phyloP scores from a whole-genome alignment of 2,888 invertebrate species.

The Leptura quadrifasciata region DNA sequence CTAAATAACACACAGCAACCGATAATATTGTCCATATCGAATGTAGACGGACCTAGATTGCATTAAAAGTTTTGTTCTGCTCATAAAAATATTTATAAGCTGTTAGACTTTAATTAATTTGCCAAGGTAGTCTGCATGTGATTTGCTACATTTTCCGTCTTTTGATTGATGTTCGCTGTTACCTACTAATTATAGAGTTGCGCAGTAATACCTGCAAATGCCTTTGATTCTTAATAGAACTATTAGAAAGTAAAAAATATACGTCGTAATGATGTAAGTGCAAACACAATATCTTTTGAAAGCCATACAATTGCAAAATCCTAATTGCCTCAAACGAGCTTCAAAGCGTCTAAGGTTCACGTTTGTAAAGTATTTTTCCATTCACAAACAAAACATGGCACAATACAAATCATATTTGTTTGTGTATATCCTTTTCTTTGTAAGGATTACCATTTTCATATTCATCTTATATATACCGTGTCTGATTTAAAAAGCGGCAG shows the following conservation, averaged over 20 bases:
- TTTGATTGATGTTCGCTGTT: background rate
- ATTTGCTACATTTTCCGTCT: background rate
- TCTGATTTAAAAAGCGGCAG: conserved; percentile 67
- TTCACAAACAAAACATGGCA: conserved; percentile 49
- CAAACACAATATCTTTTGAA: conserved; percentile 43
- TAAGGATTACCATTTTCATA: conserved; percentile 63
- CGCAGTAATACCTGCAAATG: conserved; percentile 8
- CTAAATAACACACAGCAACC: too few species aligned
- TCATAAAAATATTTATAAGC: background rate
- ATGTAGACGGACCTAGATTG: too few species aligned
- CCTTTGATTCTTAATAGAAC: background rate
- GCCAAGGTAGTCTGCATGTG: background rate
- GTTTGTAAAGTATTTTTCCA: conserved; percentile 39
- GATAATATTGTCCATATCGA: too few species aligned
- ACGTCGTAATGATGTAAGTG: conserved; percentile 40
- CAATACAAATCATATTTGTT: conserved; percentile 66
- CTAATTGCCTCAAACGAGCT: conserved; percentile 47
- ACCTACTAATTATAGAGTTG: conserved; percentile 8
- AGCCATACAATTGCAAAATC: conserved; percentile 46
- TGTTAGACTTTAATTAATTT: background rate
- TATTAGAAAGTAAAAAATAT: conserved; percentile 38
- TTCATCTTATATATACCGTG: conserved; percentile 64
- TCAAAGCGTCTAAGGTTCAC: conserved; percentile 37
- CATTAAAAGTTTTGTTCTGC: too few species aligned
- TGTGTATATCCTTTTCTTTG: conserved; percentile 63